Evolutionary conservation across 2,888 invertebrate species (phyloP).

Genomic region (Drosophila mimica): DNA sequence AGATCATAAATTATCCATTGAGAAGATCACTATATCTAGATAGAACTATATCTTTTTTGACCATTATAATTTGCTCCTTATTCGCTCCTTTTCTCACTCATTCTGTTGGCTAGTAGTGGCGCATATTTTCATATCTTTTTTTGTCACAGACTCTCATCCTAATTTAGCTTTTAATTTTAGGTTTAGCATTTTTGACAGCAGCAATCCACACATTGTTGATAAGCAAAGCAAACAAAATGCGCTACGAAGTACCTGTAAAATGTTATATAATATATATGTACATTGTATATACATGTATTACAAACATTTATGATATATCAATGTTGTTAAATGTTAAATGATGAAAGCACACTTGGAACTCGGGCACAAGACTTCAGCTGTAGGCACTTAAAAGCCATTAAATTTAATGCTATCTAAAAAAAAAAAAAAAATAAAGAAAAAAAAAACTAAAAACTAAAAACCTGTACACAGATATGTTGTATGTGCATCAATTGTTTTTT

Average conservation of each 20-base stretch:
- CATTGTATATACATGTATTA: background rate
- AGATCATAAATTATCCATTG: background rate
- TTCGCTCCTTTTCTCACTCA: background rate
- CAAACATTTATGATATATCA: conserved; percentile 15
- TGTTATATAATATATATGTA: conserved; percentile 43
- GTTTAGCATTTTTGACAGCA: conserved; percentile 32
- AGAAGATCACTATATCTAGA: too few species aligned
- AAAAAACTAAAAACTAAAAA: background rate
- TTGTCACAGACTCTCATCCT: conserved; percentile 5
- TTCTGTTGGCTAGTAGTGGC: conserved; percentile 50
- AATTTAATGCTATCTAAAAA: conserved; percentile 1
- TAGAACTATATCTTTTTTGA: background rate
- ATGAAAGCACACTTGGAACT: conserved; percentile 12
- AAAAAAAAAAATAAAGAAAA: background rate
- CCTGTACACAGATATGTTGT: conserved; percentile 39
- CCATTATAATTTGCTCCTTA: background rate
- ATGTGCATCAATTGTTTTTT: conserved; percentile 34
- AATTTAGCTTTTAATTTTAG: conserved; percentile 65
- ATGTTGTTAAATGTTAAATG: conserved; percentile 50
- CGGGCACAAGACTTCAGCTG: conserved; percentile 41
- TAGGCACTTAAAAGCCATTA: conserved; percentile 36
- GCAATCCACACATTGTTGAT: conserved; percentile 45
- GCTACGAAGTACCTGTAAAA: conserved; percentile 82
- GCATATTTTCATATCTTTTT: conserved; percentile 47
- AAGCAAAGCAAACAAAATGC: conserved; percentile 61